Base-by-base conservation (phyloP, 2,113 vertebrate genomes). In the Datnioides undecimradiatus region DNA sequence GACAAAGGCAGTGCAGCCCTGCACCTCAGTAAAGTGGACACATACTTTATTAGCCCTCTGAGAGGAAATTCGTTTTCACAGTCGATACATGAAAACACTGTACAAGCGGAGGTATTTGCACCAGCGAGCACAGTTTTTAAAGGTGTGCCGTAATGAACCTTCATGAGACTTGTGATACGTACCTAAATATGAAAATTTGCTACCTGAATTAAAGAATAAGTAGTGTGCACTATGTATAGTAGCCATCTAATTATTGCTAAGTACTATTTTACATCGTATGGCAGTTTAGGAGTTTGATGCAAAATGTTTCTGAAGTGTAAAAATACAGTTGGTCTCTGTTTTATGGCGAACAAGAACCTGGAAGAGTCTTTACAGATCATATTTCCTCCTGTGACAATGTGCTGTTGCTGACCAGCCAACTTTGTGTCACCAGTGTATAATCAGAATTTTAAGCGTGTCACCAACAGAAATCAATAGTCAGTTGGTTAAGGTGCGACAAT, bases 21-120 rank as follows among this genome's bases (percentile, higher is more conserved):
- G 60, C 80, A 81, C 83, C 73, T 86, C 80, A 49, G 73, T 76
- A 83, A 91, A 89, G 83, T 85, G 83, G 87, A 86, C 76, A 86
- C 59, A 86, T 87, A 84, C 91, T 90, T 87, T 86, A 91, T 92
- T 91, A 88, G n/a, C 91, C 77, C 70, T 75, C 76, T 63, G 76
- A 89, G 84, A 87, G 84, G 72, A 90, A 90, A 90, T 90, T 90
- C 17, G 8, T 83, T 88, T 85, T 87, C 77, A 41, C 76, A 82
- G 85, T 89, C 88, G 31, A 90, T 83, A 87, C 65, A 71, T 59
- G 72, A 68, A 80, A 72, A 81, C 60, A 60, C 51, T 9, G 54
- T 70, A 80, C 31, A 66, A 76, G 76, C 40, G 25, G 76, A 71
- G 51, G 62, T 21, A 16, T 65, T 87, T 63, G 25, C 52, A 45